Conservation (phyloP, 2,113 vertebrate species). For the Pithys albifrons region DNA sequence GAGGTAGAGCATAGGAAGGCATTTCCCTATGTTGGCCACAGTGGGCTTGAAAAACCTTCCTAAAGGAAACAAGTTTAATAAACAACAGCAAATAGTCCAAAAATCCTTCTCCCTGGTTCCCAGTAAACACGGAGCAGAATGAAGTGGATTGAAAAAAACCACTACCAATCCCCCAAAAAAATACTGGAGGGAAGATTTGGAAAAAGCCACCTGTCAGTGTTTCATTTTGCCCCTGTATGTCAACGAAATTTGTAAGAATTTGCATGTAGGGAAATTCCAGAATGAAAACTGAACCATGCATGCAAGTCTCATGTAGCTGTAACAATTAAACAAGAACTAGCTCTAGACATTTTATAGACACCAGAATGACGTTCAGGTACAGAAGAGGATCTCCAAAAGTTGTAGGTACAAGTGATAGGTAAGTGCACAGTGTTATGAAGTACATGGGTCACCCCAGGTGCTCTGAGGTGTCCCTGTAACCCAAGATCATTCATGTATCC, state of each 20-base stretch:
- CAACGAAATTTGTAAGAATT: not conserved
- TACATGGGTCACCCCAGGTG: not conserved
- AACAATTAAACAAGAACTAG: not conserved
- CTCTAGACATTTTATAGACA: not conserved
- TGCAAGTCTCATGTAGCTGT: not conserved
- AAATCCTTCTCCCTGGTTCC: not conserved
- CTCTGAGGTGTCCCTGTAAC: not conserved
- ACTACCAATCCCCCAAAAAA: not conserved
- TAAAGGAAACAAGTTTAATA: slow-evolving; percentile 32
- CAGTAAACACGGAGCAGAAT: not conserved
- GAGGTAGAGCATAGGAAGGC: slow-evolving; percentile 14
- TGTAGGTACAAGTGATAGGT: not conserved
- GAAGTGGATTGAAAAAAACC: not conserved
- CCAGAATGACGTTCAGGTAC: not conserved
- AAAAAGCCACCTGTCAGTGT: not conserved
- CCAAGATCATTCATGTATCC: not conserved
- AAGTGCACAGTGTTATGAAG: not conserved
- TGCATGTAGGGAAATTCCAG: not conserved
- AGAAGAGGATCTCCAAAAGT: not conserved
- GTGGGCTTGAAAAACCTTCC: not conserved
- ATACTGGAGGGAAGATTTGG: not conserved
- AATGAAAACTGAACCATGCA: not conserved
- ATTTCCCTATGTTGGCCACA: not conserved
- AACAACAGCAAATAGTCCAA: slow-evolving; percentile 6
- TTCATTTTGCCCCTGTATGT: not conserved